Evolutionary conservation across 2,797 vertebrate genomes (phyloP).

Genomic region (Sebastes nivosus): DNA sequence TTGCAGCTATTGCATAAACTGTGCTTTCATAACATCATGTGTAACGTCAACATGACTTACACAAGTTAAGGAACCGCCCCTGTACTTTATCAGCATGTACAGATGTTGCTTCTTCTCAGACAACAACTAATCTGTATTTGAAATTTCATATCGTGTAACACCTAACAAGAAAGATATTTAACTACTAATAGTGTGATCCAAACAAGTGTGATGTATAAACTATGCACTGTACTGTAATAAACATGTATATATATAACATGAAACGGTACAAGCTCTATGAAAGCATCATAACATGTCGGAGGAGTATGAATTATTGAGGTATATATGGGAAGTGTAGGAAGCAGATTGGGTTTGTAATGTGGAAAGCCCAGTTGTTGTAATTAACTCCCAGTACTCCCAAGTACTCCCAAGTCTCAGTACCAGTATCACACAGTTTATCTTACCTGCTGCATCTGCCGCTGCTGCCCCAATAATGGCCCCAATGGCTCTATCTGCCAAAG

Average conservation of each 20-base stretch:
- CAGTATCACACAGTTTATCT: slow-evolving; percentile 46
- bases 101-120: slow-evolving; percentile 26
- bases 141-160: neutral
- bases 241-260: neutral
- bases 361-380: slow-evolving; percentile 2
- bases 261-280: neutral
- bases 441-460: slow-evolving; percentile 81
- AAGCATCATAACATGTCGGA: neutral
- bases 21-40: neutral
- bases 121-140: neutral
- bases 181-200: neutral
- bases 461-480: slow-evolving; percentile 80
- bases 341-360: neutral
- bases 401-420: neutral
- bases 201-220: neutral
- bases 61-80: slow-evolving; percentile 22
- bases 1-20: neutral
- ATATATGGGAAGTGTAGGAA: neutral
- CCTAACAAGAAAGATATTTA: neutral
- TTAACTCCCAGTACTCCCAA: neutral
- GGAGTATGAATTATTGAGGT: neutral
- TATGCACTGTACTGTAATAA: neutral
- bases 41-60: slow-evolving; percentile 4
- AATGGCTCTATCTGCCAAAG: slow-evolving; percentile 67
- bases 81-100: slow-evolving; percentile 32